Percentiles rank a stretch among this genome's conserved stretches.
Conservation (phyloP, 2,113 vertebrate species). For the Carettochelys insculpta region DNA sequence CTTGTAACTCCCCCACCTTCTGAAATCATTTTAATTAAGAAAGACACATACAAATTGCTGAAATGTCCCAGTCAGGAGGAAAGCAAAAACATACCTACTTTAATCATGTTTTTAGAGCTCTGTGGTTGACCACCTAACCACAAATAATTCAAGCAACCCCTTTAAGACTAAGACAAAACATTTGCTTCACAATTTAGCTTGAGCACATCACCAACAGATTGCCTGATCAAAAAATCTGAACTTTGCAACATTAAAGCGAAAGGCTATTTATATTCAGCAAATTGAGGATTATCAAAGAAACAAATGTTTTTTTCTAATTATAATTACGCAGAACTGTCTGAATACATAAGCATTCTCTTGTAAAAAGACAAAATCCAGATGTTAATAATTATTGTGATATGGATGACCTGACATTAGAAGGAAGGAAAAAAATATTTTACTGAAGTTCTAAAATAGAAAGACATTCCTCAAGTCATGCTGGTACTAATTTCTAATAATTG, state of each 20-base stretch:
- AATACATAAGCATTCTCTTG: neutral
- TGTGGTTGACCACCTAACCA: neutral
- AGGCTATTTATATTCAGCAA: slow-evolving; percentile 45
- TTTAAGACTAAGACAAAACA: neutral
- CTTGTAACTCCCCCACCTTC: neutral
- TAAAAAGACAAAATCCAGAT: slow-evolving; percentile 20
- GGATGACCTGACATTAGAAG: neutral
- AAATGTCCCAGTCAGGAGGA: neutral
- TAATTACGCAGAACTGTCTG: slow-evolving; percentile 12
- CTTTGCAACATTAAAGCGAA: slow-evolving; percentile 1
- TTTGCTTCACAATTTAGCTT: neutral
- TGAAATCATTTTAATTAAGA: neutral
- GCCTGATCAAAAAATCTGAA: neutral
- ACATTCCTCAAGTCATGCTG: neutral
- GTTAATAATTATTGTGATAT: slow-evolving; percentile 30
- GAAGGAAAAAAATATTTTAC: neutral
- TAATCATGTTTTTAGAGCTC: neutral
- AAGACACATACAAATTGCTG: neutral
- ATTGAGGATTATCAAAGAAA: slow-evolving; percentile 53
- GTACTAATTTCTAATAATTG: neutral
- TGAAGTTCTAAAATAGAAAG: neutral
- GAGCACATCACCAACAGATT: neutral
- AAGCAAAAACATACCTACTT: neutral
- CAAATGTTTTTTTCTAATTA: slow-evolving; percentile 36
- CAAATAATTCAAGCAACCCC: neutral